phyloP scores from a whole-genome alignment of 2,888 invertebrate species.

The Sesia bembeciformis region DNA sequence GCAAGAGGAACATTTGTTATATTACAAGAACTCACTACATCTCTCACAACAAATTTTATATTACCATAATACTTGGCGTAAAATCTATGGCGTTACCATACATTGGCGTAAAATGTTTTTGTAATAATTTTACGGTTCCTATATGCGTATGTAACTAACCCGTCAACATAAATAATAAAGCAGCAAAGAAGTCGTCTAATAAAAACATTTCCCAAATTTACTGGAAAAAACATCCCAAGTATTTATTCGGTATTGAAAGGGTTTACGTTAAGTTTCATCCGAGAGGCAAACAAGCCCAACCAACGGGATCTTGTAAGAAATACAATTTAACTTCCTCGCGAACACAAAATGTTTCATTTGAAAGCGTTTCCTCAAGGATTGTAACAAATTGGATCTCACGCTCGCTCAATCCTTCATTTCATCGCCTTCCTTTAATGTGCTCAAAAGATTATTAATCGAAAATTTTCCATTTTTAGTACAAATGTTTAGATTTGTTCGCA shows the following conservation, averaged over 20 bases:
- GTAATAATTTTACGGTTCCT: no score
- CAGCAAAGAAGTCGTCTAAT: background rate
- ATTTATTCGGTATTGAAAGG: conserved; percentile 37
- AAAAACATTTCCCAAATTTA: background rate
- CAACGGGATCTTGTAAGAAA: conserved; percentile 46
- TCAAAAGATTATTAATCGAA: conserved; percentile 63
- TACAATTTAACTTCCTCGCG: conserved; percentile 59
- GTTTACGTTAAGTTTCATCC: conserved; percentile 36
- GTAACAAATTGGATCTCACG: conserved; percentile 67
- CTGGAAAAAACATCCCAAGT: conserved; percentile 7
- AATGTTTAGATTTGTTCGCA: conserved; percentile 38
- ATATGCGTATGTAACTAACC: no score
- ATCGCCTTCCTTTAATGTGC: conserved; percentile 47
- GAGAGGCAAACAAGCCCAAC: conserved; percentile 37
- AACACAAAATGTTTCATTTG: conserved; percentile 61
- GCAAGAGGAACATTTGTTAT: no score
- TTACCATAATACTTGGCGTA: no score
- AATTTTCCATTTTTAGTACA: conserved; percentile 40
- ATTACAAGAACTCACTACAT: no score
- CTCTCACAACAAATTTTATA: no score
- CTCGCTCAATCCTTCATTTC: conserved; percentile 64
- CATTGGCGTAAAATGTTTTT: no score
- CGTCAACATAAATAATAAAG: background rate
- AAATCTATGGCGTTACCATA: no score
- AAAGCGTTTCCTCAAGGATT: conserved; percentile 58